Conservation (phyloP, 2,888 invertebrate species). For the Melanostoma scalare region DNA sequence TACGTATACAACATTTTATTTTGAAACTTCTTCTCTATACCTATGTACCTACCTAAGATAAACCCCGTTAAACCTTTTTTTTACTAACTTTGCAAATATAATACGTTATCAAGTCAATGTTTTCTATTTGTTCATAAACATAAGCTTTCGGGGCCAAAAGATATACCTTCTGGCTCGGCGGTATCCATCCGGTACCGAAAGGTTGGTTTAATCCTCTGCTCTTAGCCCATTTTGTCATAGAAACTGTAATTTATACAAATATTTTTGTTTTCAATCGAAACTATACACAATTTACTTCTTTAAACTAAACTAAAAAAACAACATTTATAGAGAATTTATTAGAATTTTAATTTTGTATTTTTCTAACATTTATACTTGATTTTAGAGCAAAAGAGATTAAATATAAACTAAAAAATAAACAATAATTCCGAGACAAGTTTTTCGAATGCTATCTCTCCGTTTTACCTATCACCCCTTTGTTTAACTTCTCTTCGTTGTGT, state of each 20-base stretch:
- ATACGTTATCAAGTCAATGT: conserved; percentile 64
- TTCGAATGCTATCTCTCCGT: conserved; percentile 50
- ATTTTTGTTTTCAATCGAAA: conserved; percentile 17
- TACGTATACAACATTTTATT: conserved; percentile 7
- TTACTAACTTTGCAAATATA: conserved; percentile 46
- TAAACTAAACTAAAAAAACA: conserved; percentile 11
- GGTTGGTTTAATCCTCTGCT: conserved; percentile 75
- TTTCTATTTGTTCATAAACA: conserved; percentile 72
- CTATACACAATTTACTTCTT: conserved; percentile 21
- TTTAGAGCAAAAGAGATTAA: conserved; percentile 51
- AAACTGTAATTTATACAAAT: conserved; percentile 6
- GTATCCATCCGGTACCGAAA: conserved; percentile 78
- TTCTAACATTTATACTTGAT: conserved; percentile 4
- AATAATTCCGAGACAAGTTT: conserved; percentile 55
- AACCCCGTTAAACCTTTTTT: conserved; percentile 25
- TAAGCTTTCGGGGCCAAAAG: conserved; percentile 78
- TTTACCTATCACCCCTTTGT: conserved; percentile 25
- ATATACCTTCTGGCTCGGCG: conserved; percentile 78
- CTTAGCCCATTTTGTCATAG: conserved; percentile 50
- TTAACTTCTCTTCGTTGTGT: conserved; percentile 57
- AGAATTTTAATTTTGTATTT: conserved; percentile 12
- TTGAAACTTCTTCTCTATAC: conserved; percentile 10
- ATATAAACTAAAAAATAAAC: neutral
- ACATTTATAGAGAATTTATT: conserved; percentile 19
- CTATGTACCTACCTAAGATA: conserved; percentile 24